A percentile compares a stretch with the other conserved stretches of the same genome.
Conservation (phyloP, 2,797 vertebrate species). For the Iguana delicatissima region DNA sequence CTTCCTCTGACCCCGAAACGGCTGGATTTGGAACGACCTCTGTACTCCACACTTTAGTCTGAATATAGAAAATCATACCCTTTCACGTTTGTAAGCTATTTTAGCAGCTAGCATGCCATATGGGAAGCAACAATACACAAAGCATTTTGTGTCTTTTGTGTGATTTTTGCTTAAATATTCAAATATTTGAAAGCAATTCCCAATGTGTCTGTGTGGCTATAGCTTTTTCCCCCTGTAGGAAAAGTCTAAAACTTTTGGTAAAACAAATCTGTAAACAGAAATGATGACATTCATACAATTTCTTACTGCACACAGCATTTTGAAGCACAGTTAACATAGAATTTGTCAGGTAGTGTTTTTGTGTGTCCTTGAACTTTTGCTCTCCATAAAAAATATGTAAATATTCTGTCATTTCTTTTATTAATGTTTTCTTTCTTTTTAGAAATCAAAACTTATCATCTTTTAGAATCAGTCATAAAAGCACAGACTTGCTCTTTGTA, state of each 20-base stretch:
- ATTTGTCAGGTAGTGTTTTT: conserved; percentile 3
- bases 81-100: conserved; percentile 66
- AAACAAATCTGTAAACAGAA: background rate
- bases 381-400: conserved; percentile 21
- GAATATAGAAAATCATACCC: conserved; percentile 37
- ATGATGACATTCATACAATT: background rate
- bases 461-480: background rate
- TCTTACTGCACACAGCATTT: background rate
- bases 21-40: conserved; percentile 48
- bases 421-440: background rate
- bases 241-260: background rate
- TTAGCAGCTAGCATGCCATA: conserved; percentile 62
- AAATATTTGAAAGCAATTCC: conserved; percentile 14
- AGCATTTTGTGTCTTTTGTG: conserved; percentile 50
- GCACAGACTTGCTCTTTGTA: background rate
- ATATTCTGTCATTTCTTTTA: background rate
- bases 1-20: conserved; percentile 84
- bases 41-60: conserved; percentile 57
- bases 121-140: conserved; percentile 59
- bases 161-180: conserved; percentile 13
- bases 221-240: conserved; percentile 7
- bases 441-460: background rate
- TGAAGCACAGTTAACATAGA: background rate
- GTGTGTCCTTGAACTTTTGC: background rate
- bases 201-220: background rate